Conservation (phyloP, 2,797 vertebrate genomes). For the Simalia tracyae region DNA sequence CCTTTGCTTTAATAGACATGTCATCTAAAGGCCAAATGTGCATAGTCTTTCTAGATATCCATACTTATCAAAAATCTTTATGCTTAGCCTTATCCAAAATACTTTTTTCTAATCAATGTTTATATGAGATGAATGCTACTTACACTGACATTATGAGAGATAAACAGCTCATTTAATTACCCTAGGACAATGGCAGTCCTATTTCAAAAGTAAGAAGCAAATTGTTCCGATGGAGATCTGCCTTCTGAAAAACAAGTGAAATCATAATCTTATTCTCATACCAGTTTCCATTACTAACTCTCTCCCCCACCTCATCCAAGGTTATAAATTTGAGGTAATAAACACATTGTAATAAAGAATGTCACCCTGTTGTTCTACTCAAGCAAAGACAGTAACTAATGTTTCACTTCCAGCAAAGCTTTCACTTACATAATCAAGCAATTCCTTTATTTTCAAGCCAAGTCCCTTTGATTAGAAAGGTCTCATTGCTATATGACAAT, state of each 20-base stretch:
- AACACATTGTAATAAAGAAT: conserved; percentile 28
- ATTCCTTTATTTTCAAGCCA: conserved; percentile 31
- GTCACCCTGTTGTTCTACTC: conserved; percentile 6
- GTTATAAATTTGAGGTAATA: conserved; percentile 18
- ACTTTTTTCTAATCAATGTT: background rate
- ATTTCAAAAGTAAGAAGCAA: background rate
- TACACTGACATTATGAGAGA: background rate
- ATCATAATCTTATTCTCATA: conserved; percentile 1
- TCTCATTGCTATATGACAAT: conserved; percentile 42
- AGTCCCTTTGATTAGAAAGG: conserved; percentile 16
- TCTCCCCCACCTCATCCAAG: background rate
- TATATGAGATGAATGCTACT: background rate
- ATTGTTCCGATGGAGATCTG: background rate
- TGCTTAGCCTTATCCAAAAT: background rate
- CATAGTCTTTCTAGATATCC: background rate
- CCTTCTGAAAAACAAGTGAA: background rate
- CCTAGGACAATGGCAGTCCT: background rate
- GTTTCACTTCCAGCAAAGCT: conserved; percentile 14
- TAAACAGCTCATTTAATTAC: background rate
- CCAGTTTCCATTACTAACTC: background rate
- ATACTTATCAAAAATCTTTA: background rate
- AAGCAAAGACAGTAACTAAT: conserved; percentile 8
- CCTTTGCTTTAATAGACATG: background rate
- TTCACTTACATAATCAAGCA: conserved; percentile 20
- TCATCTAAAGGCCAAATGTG: background rate